These are phyloP conservation scores for Penaeus indicus DNA, from an alignment of 1,140 invertebrate species.

Conservation along the genomic window DNA sequence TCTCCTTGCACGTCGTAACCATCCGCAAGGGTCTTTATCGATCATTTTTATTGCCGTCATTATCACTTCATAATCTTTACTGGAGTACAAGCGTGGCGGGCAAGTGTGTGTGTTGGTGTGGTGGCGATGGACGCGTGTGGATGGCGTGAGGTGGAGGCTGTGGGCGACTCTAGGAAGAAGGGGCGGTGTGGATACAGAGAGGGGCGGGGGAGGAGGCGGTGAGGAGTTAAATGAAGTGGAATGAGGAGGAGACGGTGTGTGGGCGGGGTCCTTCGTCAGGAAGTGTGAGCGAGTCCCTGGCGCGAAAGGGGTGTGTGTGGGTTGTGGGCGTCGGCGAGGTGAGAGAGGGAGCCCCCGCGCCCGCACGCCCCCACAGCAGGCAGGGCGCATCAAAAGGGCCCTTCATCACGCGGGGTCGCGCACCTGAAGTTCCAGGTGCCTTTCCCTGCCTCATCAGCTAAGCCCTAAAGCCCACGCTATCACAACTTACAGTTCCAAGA, in stretches of 20 bases:
- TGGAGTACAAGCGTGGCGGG: too few relatives aligned
- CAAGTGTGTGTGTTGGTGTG: too few relatives aligned
- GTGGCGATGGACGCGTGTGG: neutral
- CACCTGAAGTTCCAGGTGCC: constrained; percentile 36
- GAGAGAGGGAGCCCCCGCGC: neutral
- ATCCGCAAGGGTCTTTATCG: too few relatives aligned
- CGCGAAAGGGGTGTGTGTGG: too few relatives aligned
- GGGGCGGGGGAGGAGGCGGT: constrained; percentile 81
- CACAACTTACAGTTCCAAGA: constrained; percentile 43
- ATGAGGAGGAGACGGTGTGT: neutral
- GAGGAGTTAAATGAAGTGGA: constrained; percentile 5
- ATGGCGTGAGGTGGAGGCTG: constrained; percentile 89
- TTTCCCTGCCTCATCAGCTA: constrained; percentile 44
- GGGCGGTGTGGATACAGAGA: constrained; percentile 93
- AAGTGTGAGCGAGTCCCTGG: too few relatives aligned
- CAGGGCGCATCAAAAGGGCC: too few relatives aligned
- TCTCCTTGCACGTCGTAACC: too few relatives aligned
- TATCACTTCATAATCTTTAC: too few relatives aligned
- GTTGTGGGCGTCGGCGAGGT: too few relatives aligned
- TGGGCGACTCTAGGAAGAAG: constrained; percentile 90
- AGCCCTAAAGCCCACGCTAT: constrained; percentile 31
- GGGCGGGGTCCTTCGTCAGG: too few relatives aligned
- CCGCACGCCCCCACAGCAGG: constrained; percentile 45
- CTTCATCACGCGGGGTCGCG: too few relatives aligned
- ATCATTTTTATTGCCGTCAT: too few relatives aligned